Conservation (phyloP, 2,797 vertebrate genomes). For the Typhlichthys eigenmanni region DNA sequence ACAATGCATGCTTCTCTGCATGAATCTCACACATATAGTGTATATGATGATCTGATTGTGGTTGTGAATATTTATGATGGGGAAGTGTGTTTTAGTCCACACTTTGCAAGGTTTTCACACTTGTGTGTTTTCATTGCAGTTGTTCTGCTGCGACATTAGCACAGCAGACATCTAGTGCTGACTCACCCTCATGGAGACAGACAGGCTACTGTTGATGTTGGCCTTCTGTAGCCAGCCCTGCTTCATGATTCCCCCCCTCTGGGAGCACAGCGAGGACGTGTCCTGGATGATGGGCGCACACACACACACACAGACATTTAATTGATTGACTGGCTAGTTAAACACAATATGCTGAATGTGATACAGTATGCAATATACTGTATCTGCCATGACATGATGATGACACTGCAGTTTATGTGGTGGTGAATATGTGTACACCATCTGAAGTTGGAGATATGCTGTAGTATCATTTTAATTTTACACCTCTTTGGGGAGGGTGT, state of each 20-base stretch:
- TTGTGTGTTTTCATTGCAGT: neutral
- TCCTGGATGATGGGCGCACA: slow-evolving; percentile 75
- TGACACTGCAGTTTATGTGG: too few relatives aligned
- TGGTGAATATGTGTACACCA: too few relatives aligned
- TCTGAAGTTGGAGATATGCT: too few relatives aligned
- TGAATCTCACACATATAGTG: too few relatives aligned
- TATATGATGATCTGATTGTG: too few relatives aligned
- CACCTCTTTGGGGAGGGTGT: too few relatives aligned
- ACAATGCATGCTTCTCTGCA: too few relatives aligned
- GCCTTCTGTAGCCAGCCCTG: slow-evolving; percentile 98
- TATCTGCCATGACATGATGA: too few relatives aligned
- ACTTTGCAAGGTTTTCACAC: neutral
- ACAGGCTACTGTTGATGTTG: slow-evolving; percentile 96
- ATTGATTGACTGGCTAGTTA: slow-evolving; percentile 8
- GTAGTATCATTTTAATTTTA: too few relatives aligned
- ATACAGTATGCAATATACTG: too few relatives aligned
- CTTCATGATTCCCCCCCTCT: slow-evolving; percentile 93
- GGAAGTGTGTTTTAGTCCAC: too few relatives aligned
- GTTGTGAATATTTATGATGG: too few relatives aligned
- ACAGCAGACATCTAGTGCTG: slow-evolving; percentile 34
- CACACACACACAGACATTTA: slow-evolving; percentile 7
- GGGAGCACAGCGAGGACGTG: slow-evolving; percentile 89
- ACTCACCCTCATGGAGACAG: slow-evolving; percentile 97
- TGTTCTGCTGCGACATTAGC: slow-evolving; percentile 4
- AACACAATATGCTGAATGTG: neutral